These are phyloP conservation scores for Odontocolon sp. DNA, from an alignment of 2,888 invertebrate genomes.

Conservation along the genomic window DNA sequence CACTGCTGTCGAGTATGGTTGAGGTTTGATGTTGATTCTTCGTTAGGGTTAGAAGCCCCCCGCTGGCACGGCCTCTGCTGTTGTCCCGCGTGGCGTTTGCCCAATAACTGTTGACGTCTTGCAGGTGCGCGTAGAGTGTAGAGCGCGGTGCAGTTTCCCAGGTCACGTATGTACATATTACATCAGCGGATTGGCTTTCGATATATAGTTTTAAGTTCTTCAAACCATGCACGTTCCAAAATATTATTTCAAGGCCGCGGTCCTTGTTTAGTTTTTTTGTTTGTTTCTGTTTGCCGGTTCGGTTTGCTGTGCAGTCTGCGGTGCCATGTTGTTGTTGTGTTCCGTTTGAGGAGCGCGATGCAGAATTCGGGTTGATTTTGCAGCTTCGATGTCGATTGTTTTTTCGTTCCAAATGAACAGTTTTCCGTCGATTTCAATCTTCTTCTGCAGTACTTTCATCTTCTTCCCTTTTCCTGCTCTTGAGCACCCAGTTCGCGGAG, in stretches of 20 bases:
- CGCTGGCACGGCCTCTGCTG: slow-evolving; percentile 1
- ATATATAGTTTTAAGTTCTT: not conserved
- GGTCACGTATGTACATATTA: not conserved
- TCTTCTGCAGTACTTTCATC: not conserved
- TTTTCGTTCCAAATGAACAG: not conserved
- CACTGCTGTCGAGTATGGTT: not conserved
- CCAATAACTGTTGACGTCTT: not conserved
- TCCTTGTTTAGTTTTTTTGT: slow-evolving; percentile 1
- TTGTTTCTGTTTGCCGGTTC: not conserved
- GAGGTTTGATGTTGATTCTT: not conserved
- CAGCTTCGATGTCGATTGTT: not conserved
- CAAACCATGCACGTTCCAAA: slow-evolving; percentile 1
- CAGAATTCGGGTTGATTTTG: not conserved
- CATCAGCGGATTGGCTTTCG: not conserved
- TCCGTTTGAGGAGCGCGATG: too few species aligned
- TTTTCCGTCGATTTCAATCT: slow-evolving; percentile 2
- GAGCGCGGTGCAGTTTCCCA: not conserved
- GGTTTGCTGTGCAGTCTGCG: not conserved
- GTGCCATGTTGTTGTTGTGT: not conserved
- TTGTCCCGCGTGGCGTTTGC: not conserved
- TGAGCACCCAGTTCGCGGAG: not conserved
- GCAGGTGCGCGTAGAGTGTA: not conserved
- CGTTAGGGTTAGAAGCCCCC: not conserved
- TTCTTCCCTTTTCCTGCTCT: slow-evolving; percentile 2
- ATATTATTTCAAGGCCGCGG: not conserved